These are phyloP conservation scores for Periophthalmodon schlosseri DNA, from an alignment of 2,113 vertebrate genomes.

Conservation along the genomic window DNA sequence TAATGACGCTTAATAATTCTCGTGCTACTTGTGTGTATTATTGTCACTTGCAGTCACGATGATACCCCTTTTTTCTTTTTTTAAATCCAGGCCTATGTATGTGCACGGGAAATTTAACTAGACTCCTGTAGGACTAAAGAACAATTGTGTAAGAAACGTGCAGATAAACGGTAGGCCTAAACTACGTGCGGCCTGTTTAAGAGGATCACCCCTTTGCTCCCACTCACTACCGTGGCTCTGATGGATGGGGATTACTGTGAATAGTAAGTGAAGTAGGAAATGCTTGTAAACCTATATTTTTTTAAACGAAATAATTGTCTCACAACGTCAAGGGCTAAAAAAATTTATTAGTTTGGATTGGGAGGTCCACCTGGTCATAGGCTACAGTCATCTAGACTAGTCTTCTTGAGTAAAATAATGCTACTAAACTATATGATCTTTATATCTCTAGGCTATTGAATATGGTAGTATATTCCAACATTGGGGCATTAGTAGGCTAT, in stretches of 20 bases:
- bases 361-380: neutral
- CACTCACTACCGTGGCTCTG: constrained; percentile 44
- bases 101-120: no score
- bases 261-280: constrained; percentile 4
- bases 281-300: neutral
- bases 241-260: constrained; percentile 52
- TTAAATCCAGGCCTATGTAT: no score
- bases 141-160: neutral
- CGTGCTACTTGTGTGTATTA: no score
- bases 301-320: neutral
- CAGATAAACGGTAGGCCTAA: neutral
- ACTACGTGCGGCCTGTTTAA: constrained; percentile 42
- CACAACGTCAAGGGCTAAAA: neutral
- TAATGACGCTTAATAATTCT: neutral
- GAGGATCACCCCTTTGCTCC: constrained; percentile 59
- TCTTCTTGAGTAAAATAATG: neutral
- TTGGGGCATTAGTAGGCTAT: neutral
- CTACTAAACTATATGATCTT: neutral
- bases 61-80: no score
- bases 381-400: neutral
- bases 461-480: neutral
- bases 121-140: no score
- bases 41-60: no score
- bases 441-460: neutral
- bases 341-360: neutral